Evolutionary conservation across 1,140 invertebrate genomes (phyloP).

Genomic region (Cydia fagiglandana): DNA sequence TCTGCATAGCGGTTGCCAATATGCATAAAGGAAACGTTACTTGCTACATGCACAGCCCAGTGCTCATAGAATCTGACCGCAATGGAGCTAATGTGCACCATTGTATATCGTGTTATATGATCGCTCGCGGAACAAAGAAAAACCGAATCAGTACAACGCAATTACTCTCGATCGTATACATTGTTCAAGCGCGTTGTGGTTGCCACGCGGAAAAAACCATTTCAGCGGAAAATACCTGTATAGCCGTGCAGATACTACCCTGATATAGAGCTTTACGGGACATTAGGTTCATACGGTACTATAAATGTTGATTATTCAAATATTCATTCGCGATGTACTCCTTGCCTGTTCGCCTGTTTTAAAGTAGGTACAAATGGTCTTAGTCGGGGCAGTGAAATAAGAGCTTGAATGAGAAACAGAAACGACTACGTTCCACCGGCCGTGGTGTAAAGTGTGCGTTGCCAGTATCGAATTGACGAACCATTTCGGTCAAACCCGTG

Average conservation of each 20-base stretch:
- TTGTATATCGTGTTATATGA: background rate
- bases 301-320: background rate
- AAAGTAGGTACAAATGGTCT: background rate
- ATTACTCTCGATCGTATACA: slow-evolving; percentile 3
- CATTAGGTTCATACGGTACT: background rate
- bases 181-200: slow-evolving; percentile 2
- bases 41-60: background rate
- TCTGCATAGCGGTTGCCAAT: background rate
- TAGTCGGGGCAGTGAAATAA: background rate
- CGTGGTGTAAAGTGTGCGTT: background rate
- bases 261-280: background rate
- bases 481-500: background rate
- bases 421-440: background rate
- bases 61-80: slow-evolving; percentile 14
- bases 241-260: background rate
- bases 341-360: background rate
- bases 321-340: background rate
- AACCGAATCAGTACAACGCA: slow-evolving; percentile 12
- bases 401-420: background rate
- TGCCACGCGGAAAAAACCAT: slow-evolving; percentile 10
- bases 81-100: background rate
- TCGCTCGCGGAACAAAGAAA: slow-evolving; percentile 4
- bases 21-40: slow-evolving; percentile 11
- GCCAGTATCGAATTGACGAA: background rate
- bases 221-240: background rate